A percentile compares a stretch with the other conserved stretches of the same genome.
These are phyloP conservation scores for Eidolon helvum DNA, from an alignment of 2,113 vertebrate species.

Conservation along the genomic window DNA sequence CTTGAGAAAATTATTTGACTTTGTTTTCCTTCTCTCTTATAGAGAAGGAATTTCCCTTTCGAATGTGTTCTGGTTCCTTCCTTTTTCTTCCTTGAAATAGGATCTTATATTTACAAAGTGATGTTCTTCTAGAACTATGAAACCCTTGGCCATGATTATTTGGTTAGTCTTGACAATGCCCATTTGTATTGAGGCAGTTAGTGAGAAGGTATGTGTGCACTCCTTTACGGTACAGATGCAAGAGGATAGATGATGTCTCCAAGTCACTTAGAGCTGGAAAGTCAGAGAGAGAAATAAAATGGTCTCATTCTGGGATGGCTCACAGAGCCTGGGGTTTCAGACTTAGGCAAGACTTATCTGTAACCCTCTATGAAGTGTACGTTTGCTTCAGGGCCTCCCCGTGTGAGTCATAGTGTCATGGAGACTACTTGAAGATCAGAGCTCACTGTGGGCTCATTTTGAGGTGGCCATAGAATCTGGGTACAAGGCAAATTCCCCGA, in stretches of 20 bases:
- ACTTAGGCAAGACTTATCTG: background rate
- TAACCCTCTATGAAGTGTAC: background rate
- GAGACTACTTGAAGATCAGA: background rate
- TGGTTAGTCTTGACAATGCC: background rate
- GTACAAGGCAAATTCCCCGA: background rate
- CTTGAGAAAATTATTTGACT: background rate
- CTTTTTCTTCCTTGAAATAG: slow-evolving; percentile 26
- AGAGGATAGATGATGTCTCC: background rate
- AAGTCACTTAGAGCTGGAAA: background rate
- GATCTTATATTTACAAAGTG: background rate
- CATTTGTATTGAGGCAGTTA: background rate
- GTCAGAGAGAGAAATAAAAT: background rate
- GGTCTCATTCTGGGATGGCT: background rate
- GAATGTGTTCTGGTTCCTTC: background rate
- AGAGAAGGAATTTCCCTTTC: background rate
- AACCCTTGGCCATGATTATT: background rate
- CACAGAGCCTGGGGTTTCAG: background rate
- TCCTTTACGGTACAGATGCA: background rate
- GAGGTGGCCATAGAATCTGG: background rate
- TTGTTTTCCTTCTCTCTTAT: background rate
- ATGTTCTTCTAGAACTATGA: background rate
- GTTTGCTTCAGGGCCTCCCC: background rate
- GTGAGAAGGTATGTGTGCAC: background rate
- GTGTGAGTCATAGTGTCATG: background rate
- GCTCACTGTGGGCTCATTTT: background rate